Percentiles rank a stretch among this genome's conserved stretches.
Evolutionary conservation across 2,113 vertebrate species (phyloP).

Genomic region (Tringa solitaria): DNA sequence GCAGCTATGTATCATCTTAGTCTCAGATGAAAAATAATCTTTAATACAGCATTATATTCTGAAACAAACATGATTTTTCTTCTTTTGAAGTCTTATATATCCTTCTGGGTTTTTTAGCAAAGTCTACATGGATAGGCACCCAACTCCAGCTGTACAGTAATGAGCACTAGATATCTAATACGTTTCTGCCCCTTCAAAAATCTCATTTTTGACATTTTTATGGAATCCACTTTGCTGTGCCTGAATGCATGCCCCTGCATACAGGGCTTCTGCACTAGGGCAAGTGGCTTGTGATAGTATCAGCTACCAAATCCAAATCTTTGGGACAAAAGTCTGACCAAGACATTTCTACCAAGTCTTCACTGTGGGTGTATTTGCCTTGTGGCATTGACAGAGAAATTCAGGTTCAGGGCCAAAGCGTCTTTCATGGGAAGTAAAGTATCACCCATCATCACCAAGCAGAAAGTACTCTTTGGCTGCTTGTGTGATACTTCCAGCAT

Average conservation of each 20-base stretch:
- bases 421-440: background rate
- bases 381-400: background rate
- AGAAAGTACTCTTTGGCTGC: background rate
- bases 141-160: background rate
- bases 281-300: accelerated
- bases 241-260: background rate
- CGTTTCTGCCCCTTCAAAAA: background rate
- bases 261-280: background rate
- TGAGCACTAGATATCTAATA: background rate
- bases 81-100: background rate
- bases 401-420: background rate
- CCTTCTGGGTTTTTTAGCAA: background rate
- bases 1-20: background rate
- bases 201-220: background rate
- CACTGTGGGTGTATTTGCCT: background rate
- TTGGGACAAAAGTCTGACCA: background rate
- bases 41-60: background rate
- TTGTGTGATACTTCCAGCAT: background rate
- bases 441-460: background rate
- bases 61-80: background rate
- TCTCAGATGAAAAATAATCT: background rate
- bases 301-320: background rate
- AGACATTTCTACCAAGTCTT: background rate
- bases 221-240: background rate
- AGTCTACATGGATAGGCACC: background rate